phyloP scores from a whole-genome alignment of 2,888 invertebrate species.

The Drosophila neotestacea region DNA sequence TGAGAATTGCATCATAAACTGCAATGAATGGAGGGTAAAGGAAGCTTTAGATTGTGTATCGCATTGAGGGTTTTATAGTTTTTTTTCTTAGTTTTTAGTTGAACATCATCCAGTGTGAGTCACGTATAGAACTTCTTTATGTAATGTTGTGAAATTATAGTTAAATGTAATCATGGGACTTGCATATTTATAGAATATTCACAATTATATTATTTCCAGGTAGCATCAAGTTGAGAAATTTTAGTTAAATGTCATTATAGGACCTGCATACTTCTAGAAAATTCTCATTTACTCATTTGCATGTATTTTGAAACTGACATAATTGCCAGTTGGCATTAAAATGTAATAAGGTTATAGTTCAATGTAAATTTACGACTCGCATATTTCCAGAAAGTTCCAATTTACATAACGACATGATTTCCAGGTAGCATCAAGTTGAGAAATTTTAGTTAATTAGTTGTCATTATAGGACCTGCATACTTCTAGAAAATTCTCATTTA shows the following conservation, averaged over 20 bases:
- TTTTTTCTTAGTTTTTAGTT: too few species aligned
- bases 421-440: constrained; percentile 5
- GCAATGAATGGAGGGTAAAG: background rate
- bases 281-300: background rate
- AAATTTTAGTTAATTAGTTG: too few species aligned
- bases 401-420: background rate
- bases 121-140: background rate
- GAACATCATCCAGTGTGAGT: background rate
- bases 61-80: constrained; percentile 1
- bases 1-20: constrained; percentile 35
- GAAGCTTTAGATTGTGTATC: background rate
- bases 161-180: background rate
- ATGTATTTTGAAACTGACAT: background rate
- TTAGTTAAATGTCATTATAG: too few species aligned
- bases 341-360: background rate
- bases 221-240: background rate
- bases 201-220: background rate
- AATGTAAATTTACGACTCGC: background rate
- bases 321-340: constrained; percentile 2
- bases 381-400: background rate
- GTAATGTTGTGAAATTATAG: background rate
- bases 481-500: background rate
- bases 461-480: background rate
- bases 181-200: background rate
- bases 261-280: background rate